Conservation (phyloP, 2,888 invertebrate species). For the Chaetogeoica ovagalla region DNA sequence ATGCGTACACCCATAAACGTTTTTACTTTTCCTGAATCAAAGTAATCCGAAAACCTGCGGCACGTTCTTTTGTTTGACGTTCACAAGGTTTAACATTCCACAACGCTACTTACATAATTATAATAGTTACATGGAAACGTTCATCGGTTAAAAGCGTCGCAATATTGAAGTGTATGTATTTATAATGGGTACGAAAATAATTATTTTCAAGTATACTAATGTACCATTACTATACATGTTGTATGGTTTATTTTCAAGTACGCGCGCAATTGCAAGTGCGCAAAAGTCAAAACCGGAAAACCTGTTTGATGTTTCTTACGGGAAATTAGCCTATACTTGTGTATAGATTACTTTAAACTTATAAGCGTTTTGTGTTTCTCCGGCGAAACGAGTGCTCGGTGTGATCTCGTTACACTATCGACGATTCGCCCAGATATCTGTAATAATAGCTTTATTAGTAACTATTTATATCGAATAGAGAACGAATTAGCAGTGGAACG, state of each 20-base stretch:
- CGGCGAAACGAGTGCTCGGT: too few relatives aligned
- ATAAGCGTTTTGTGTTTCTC: too few relatives aligned
- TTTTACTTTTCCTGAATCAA: slow-evolving; percentile 8
- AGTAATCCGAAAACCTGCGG: slow-evolving; percentile 5
- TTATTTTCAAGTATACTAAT: slow-evolving; percentile 19
- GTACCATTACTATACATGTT: neutral
- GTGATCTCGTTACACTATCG: too few relatives aligned
- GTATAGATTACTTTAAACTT: too few relatives aligned
- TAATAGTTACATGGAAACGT: slow-evolving; percentile 24
- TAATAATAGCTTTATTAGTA: too few relatives aligned
- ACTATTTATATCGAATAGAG: too few relatives aligned
- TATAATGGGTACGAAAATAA: neutral
- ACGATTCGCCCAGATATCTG: too few relatives aligned
- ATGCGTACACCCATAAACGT: slow-evolving; percentile 6
- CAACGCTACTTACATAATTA: neutral
- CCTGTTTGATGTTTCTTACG: slow-evolving; percentile 28
- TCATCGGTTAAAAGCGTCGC: neutral
- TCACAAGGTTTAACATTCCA: neutral
- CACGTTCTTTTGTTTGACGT: neutral
- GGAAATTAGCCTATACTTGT: neutral
- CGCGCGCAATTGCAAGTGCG: neutral
- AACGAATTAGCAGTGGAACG: too few relatives aligned
- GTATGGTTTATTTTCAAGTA: too few relatives aligned
- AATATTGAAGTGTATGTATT: neutral
- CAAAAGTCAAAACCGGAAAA: neutral